Base-by-base conservation (phyloP, 2,113 vertebrate genomes). In the Oryzias melastigma region DNA sequence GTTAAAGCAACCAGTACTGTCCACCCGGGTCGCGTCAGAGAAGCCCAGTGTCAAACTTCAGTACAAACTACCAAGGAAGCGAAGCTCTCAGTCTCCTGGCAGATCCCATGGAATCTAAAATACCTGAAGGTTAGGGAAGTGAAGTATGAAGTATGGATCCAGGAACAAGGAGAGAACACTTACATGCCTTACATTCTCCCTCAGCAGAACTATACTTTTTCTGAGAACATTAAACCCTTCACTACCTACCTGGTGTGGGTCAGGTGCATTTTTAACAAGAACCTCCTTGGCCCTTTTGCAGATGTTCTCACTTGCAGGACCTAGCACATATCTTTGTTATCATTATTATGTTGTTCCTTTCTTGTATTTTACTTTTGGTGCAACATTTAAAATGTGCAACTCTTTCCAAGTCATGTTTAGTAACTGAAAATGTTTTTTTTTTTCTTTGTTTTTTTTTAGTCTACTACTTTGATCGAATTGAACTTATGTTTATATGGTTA, bases 241-340 rank as follows among this genome's bases (percentile, higher is more conserved):
- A 96, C 96, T 2, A 95, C 96, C 59, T 99, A 99, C 82, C 84
- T 98, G 81, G 96, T 99, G 73, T 99, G 97, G 97, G 95, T 99
- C 63, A 93, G 97, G 71, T 99, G 97, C 83, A 96, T 99, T 87
- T 98, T 99, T 83, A 98, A 97, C 89, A 97, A 94, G 84, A 95
- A 71, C 75, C 95, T 98, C 47, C 88, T 95, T 56, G 97, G 97
- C 50, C 97, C 97, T n/a, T 99, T 99, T 76, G 95, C 97, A 81
- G 95, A 99, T 4, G 96, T 97, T 77, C 92, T 99, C 4, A 90
- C 93, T 68, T 99, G 97, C 75, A 94, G 87, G 87, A 98, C 97
- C 57, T 99, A 94, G 89, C 19, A 17, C 41, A 24, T 12, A 12
- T 12, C 35, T 35, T 35, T 35, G 35, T 35, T 35, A 35, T 35